Evolutionary conservation across 2,888 invertebrate species (phyloP), one percentile per base, ranked within the genome.

Genomic region (Uloborus plumipes): DNA sequence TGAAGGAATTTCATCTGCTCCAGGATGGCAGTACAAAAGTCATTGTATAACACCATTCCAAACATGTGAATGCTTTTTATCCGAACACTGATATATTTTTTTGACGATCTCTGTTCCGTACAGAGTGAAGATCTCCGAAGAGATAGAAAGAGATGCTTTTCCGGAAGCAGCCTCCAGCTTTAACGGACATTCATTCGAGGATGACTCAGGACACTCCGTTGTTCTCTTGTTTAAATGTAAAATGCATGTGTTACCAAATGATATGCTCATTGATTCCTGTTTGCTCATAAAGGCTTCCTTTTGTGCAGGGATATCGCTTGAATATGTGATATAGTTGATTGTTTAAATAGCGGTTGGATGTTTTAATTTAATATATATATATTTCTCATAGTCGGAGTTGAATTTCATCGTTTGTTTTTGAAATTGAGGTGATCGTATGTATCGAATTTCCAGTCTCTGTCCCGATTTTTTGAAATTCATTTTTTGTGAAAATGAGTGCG

Each of bases 1-100:
- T 66, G 65, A n/a, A 59, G 47, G 47, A 69, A 53, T 16, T 66
- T 62, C 47, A 59, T 18, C 73, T 65, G 47, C 62, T 75, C 64
- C 64, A 55, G 49, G 58, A 70, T 31, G 49, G 65, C 64, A 81
- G 80, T 81, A 81, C 80, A 81, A 81, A n/a, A 79, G 67, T 74
- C 70, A 69, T 74, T 74, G 73, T 22, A 55, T 61, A 81, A 31
- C 20, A 64, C 65, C 80, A 74, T 74, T 81, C 80, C 74, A 81
- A 50, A 53, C 18, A 55, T 70, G 61, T 69, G 51, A 55, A 66
- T 51, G 50, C 31, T 49, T 70, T 53, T 71, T 62, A 53, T 50
- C 39, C 11, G 39, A 11, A 39, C 39, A 39, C 39, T 47, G 47
- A 47, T 31, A 22, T 61, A 64, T n/a, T 74, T 73, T 26, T 67